Evolutionary conservation across 2,888 invertebrate species (phyloP).

Genomic region (Thalpophila matura): DNA sequence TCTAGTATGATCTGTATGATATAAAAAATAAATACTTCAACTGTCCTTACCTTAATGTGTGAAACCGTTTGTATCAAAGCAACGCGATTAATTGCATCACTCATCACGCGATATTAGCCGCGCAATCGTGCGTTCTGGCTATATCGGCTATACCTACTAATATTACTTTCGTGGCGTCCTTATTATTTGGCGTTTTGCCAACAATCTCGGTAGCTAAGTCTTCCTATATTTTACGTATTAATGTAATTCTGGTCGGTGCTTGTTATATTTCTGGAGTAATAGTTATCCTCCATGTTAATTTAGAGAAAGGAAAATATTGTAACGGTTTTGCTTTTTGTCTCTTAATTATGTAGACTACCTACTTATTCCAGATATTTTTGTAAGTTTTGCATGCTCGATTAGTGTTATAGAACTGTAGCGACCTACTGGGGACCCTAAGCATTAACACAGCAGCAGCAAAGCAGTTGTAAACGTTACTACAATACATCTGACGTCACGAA

Average conservation of each 20-base stretch:
- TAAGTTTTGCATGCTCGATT: no score
- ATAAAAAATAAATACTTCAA: no score
- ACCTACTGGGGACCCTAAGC: no score
- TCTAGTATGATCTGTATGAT: no score
- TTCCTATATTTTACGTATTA: constrained; percentile 19
- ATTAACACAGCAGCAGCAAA: no score
- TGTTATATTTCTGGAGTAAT: not conserved
- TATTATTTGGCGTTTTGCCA: constrained; percentile 29
- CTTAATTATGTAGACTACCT: no score
- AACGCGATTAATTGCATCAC: constrained; percentile 1
- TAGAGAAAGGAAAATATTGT: not conserved
- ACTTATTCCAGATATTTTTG: no score
- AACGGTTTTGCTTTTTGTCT: not conserved
- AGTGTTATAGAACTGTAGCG: no score
- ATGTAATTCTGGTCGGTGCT: constrained; percentile 17
- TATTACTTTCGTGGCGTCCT: constrained; percentile 4
- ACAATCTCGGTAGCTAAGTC: constrained; percentile 11
- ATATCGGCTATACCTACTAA: not conserved
- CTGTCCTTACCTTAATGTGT: no score
- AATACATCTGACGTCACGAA: no score
- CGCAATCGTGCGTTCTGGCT: not conserved
- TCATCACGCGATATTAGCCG: not conserved
- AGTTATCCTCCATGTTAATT: not conserved
- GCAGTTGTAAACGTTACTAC: no score
- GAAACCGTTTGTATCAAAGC: not conserved